A percentile compares a stretch with the other conserved stretches of the same genome.
phyloP scores from a whole-genome alignment of 2,113 vertebrate species.

The Elephantulus edwardii region DNA sequence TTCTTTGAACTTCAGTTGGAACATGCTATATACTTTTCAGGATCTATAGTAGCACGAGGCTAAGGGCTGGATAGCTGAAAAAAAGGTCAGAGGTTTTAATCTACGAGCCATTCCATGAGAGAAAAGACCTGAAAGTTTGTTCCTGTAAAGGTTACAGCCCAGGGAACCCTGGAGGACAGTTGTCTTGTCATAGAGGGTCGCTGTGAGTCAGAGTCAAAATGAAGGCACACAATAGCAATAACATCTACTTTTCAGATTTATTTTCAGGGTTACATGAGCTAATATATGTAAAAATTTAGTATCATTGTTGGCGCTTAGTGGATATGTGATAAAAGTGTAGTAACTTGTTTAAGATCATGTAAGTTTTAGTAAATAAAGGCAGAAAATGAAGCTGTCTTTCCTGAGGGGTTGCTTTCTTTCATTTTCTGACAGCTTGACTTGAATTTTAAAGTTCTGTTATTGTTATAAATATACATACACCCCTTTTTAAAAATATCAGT shows the following conservation, averaged over 20 bases:
- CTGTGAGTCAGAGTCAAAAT: neutral
- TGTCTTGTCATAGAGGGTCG: neutral
- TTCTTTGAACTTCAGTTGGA: neutral
- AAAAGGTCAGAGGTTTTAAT: too few species aligned
- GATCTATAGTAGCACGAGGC: neutral
- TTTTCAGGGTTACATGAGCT: neutral
- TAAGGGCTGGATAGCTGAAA: neutral
- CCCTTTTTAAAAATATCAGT: neutral
- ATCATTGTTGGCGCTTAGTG: neutral
- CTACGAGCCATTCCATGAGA: neutral
- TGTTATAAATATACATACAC: neutral
- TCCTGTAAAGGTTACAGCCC: neutral
- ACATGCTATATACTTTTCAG: neutral
- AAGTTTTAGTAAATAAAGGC: neutral
- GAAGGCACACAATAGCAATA: neutral
- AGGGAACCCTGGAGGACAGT: neutral
- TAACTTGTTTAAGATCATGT: neutral
- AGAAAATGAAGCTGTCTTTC: neutral
- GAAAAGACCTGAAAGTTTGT: neutral
- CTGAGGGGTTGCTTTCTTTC: neutral
- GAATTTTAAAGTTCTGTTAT: constrained; percentile 19
- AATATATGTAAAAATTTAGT: neutral
- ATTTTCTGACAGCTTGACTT: neutral
- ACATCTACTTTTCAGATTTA: constrained; percentile 7
- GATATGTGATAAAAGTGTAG: neutral